Conservation (phyloP, 2,113 vertebrate species). For the Azemiops feae region DNA sequence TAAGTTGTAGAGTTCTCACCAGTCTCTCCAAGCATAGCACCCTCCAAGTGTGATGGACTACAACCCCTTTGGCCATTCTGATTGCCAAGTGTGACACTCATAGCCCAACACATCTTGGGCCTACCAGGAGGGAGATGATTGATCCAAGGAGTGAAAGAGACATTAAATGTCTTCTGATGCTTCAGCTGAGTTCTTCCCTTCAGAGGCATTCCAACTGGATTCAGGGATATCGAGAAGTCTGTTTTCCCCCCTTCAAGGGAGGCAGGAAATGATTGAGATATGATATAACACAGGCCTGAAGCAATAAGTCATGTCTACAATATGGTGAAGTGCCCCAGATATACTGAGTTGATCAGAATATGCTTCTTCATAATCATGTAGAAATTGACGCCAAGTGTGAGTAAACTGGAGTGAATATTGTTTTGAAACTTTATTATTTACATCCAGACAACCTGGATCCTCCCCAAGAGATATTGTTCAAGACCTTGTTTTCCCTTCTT, state of each 20-base stretch:
- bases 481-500: background rate
- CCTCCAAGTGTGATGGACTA: background rate
- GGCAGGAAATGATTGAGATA: background rate
- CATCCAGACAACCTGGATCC: background rate
- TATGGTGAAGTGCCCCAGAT: background rate
- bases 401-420: background rate
- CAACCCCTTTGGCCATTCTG: background rate
- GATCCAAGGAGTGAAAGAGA: background rate
- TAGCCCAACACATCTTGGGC: background rate
- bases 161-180: background rate
- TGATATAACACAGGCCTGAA: background rate
- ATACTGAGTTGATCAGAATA: background rate
- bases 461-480: background rate
- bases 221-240: background rate
- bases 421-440: background rate
- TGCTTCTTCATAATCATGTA: background rate
- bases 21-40: background rate
- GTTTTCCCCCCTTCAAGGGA: background rate
- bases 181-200: background rate
- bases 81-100: background rate
- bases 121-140: no score
- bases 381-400: background rate
- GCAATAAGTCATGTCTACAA: background rate
- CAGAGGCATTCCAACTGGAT: background rate
- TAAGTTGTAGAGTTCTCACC: background rate